Conservation (phyloP, 2,113 vertebrate species). For the Chaenogobius annularis region DNA sequence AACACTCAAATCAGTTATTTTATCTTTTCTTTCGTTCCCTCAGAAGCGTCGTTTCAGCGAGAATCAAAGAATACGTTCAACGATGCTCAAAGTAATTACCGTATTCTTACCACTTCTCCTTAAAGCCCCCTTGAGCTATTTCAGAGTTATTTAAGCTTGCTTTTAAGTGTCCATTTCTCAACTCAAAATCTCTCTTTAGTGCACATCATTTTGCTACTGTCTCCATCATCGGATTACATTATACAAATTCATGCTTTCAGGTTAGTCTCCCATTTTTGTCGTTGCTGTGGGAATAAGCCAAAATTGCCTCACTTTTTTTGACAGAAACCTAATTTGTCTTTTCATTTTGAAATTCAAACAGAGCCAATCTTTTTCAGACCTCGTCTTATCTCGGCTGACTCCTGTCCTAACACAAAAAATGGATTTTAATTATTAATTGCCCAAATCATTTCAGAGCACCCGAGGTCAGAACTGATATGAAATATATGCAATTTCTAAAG, state of each 20-base stretch:
- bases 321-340: conserved; percentile 6
- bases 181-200: conserved; percentile 6
- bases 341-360: conserved; percentile 4
- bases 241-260: conserved; percentile 26
- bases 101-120: not conserved
- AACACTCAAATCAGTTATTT: not conserved
- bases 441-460: conserved; percentile 35
- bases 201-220: not conserved
- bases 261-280: not conserved
- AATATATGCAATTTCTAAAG: not conserved
- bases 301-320: not conserved
- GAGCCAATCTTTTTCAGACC: not conserved
- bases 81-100: not conserved
- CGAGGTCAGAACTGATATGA: not conserved
- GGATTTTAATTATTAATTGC: conserved; percentile 13
- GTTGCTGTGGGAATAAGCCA: not conserved
- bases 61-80: too few relatives aligned
- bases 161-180: conserved; percentile 6
- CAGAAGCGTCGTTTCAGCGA: not conserved
- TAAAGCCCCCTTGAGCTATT: too few relatives aligned
- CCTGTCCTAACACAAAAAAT: conserved; percentile 5
- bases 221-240: conserved; percentile 19
- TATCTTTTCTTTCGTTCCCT: not conserved
- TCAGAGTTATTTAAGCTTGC: too few relatives aligned
- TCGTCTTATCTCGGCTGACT: conserved; percentile 11